phyloP scores from a whole-genome alignment of 2,797 vertebrate genomes.

The Lutjanus campechanus region DNA sequence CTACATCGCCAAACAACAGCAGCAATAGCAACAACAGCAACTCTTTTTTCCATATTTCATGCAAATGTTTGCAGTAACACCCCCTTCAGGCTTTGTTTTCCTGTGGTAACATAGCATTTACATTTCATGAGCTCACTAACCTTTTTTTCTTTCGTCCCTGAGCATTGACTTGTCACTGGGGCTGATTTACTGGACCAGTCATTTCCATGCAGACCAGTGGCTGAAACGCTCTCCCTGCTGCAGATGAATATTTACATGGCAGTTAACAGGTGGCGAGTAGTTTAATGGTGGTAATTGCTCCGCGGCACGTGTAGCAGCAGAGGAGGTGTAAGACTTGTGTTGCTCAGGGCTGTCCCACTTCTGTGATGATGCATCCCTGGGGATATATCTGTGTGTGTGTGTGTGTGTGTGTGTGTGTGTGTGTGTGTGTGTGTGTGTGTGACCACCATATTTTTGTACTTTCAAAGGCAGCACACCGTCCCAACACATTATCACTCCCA shows the following conservation, averaged over 20 bases:
- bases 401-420: conserved; percentile 10
- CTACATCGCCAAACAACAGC: conserved; percentile 1
- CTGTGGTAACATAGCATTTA: conserved; percentile 68
- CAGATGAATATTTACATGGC: conserved; percentile 85
- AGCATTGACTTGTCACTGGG: conserved; percentile 68
- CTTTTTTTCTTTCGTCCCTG: conserved; percentile 55
- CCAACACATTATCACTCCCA: too few relatives aligned
- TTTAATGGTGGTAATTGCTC: conserved; percentile 81
- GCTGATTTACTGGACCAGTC: conserved; percentile 74
- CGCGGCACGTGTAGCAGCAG: conserved; percentile 68
- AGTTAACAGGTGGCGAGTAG: conserved; percentile 84
- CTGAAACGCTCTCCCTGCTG: conserved; percentile 59
- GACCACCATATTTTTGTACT: conserved; percentile 34
- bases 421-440: conserved; percentile 1
- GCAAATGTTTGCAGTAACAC: conserved; percentile 62
- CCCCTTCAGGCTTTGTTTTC: conserved; percentile 59
- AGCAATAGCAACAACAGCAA: conserved; percentile 24
- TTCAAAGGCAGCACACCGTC: neutral
- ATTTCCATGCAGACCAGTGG: conserved; percentile 73
- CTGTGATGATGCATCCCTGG: conserved; percentile 61
- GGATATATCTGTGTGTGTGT: conserved; percentile 28
- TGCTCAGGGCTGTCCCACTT: conserved; percentile 53
- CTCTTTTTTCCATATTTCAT: conserved; percentile 49
- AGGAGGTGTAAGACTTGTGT: conserved; percentile 58
- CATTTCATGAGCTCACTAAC: conserved; percentile 80